Conservation (phyloP, 2,797 vertebrate genomes). For the Bradypus variegatus region DNA sequence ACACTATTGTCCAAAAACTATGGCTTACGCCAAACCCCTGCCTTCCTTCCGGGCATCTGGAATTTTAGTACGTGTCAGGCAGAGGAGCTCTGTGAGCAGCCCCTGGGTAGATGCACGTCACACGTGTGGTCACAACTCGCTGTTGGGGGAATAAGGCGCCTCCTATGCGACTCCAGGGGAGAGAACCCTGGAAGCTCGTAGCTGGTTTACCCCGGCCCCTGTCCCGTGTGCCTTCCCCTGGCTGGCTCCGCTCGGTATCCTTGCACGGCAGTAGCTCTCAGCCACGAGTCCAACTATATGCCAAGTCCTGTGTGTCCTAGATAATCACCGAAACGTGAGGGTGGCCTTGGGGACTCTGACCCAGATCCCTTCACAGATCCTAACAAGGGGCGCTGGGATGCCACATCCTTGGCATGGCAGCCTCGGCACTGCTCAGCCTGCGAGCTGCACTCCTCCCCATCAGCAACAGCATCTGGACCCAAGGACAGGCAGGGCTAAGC, state of each 20-base stretch:
- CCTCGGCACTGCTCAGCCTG: no score
- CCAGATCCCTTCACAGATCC: not conserved
- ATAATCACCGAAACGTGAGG: not conserved
- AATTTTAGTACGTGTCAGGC: not conserved
- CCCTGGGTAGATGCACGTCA: not conserved
- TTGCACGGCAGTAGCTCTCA: not conserved
- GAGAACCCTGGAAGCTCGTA: not conserved
- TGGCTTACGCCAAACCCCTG: not conserved
- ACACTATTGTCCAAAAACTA: not conserved
- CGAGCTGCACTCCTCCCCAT: not conserved
- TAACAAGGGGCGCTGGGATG: no score
- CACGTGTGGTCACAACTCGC: not conserved
- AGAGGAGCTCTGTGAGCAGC: not conserved
- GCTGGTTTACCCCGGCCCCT: no score
- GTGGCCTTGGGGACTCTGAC: not conserved
- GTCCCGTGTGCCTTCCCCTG: no score
- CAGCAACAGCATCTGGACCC: not conserved
- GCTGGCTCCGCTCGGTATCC: not conserved
- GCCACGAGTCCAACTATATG: not conserved
- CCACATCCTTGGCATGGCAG: not conserved
- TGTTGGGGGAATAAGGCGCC: not conserved
- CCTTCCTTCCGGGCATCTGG: not conserved
- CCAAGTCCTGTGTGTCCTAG: not conserved
- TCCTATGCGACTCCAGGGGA: rapidly evolving
- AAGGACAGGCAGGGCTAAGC: not conserved